Percentiles rank a stretch among this genome's conserved stretches.
phyloP scores from a whole-genome alignment of 2,113 vertebrate genomes.

The Ciconia maguari region DNA sequence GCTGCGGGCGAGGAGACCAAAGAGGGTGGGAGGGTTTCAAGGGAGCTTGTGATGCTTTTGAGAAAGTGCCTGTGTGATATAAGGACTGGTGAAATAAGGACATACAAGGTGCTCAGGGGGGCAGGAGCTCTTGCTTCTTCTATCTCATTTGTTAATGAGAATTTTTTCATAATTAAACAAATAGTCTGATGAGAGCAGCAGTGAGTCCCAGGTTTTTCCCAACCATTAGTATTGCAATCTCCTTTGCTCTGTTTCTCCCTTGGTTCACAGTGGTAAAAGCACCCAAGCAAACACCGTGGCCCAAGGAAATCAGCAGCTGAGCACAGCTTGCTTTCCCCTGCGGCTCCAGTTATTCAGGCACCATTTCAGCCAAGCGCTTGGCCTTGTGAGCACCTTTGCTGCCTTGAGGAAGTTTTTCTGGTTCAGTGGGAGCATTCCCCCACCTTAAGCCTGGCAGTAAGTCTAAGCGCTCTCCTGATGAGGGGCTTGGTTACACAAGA shows the following conservation, averaged over 20 bases:
- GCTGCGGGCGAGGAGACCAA: neutral
- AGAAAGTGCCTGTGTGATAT: neutral
- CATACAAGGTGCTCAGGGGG: neutral
- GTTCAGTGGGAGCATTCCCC: neutral
- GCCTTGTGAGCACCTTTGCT: neutral
- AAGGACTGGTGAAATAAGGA: rapidly evolving
- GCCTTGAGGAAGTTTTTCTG: neutral
- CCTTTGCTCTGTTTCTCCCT: neutral
- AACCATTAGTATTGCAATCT: neutral
- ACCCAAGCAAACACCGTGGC: rapidly evolving
- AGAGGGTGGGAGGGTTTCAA: neutral
- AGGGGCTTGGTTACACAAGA: neutral
- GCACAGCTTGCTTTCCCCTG: neutral
- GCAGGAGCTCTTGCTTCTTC: neutral
- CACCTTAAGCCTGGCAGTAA: neutral
- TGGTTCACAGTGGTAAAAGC: neutral
- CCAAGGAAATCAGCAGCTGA: neutral
- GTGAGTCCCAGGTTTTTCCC: neutral
- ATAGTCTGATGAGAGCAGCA: neutral
- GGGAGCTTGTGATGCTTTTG: neutral
- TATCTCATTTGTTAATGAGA: neutral
- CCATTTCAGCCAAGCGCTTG: neutral
- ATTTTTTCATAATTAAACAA: neutral
- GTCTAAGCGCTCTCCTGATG: neutral
- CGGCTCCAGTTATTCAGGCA: neutral